phyloP scores from a whole-genome alignment of 1,140 invertebrate species.

The Sesamia nonagrioides region DNA sequence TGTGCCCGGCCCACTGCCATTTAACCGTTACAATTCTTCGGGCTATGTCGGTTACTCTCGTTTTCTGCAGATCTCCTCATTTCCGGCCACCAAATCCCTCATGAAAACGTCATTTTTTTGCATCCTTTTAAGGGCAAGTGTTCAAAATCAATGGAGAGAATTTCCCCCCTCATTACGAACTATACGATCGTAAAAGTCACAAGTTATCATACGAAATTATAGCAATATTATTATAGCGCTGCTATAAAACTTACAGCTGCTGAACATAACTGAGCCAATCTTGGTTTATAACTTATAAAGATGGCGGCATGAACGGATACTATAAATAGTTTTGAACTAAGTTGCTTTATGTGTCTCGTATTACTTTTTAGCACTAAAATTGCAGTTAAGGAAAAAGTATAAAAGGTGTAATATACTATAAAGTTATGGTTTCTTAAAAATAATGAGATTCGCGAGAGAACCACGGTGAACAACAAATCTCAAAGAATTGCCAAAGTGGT shows the following conservation, averaged over 20 bases:
- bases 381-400: background rate
- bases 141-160: background rate
- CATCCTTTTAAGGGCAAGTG: background rate
- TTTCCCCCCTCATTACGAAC: slow-evolving; percentile 18
- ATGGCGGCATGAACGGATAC: slow-evolving; percentile 26
- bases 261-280: slow-evolving; percentile 27
- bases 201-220: slow-evolving; percentile 26
- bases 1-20: no score
- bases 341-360: background rate
- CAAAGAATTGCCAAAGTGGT: no score
- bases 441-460: no score
- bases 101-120: background rate
- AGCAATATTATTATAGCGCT: slow-evolving; percentile 2
- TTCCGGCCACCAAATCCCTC: background rate
- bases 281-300: slow-evolving; percentile 34
- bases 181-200: slow-evolving; percentile 14
- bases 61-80: no score
- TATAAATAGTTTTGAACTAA: slow-evolving; percentile 24
- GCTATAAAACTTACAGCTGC: slow-evolving; percentile 21
- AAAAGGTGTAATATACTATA: no score
- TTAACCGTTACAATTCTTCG: no score
- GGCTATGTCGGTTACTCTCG: no score
- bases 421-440: no score
- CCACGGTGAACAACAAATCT: no score
- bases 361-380: background rate